These are phyloP conservation scores for Rutpela maculata DNA, from an alignment of 2,888 invertebrate species.

Conservation along the genomic window DNA sequence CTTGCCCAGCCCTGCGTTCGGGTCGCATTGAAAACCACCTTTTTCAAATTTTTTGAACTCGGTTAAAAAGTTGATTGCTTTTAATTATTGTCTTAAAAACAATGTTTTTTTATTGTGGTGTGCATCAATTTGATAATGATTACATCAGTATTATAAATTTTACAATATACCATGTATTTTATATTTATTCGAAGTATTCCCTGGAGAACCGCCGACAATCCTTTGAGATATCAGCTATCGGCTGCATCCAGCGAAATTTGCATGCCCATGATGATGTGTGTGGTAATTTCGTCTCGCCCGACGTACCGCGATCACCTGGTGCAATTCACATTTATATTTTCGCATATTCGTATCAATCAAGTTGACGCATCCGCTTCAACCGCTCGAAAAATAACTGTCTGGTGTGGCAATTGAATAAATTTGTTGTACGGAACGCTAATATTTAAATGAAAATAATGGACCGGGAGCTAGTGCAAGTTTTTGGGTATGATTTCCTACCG, in stretches of 20 bases:
- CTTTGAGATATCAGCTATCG: not conserved
- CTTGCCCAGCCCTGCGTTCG: too few species aligned
- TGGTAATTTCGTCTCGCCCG: not conserved
- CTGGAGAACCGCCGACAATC: not conserved
- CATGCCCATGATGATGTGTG: slow-evolving; percentile 1
- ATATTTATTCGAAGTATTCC: not conserved
- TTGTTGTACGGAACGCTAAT: slow-evolving; percentile 2
- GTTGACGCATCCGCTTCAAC: slow-evolving; percentile 8
- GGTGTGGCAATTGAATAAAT: slow-evolving; percentile 15
- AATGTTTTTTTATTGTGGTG: too few species aligned
- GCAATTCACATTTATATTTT: slow-evolving; percentile 26
- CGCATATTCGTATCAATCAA: slow-evolving; percentile 27
- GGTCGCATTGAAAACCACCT: too few species aligned
- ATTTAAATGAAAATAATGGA: slow-evolving; percentile 14
- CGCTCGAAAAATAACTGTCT: slow-evolving; percentile 23
- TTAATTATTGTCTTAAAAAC: too few species aligned
- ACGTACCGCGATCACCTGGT: slow-evolving; percentile 16
- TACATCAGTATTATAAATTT: not conserved
- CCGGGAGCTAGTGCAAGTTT: too few species aligned
- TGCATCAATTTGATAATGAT: not conserved
- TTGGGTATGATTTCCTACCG: too few species aligned
- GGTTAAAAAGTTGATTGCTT: too few species aligned
- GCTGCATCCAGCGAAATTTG: not conserved
- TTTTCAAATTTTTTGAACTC: too few species aligned
- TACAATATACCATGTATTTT: not conserved